These are phyloP conservation scores for Dioctria linearis DNA, from an alignment of 2,888 invertebrate genomes.

Conservation along the genomic window DNA sequence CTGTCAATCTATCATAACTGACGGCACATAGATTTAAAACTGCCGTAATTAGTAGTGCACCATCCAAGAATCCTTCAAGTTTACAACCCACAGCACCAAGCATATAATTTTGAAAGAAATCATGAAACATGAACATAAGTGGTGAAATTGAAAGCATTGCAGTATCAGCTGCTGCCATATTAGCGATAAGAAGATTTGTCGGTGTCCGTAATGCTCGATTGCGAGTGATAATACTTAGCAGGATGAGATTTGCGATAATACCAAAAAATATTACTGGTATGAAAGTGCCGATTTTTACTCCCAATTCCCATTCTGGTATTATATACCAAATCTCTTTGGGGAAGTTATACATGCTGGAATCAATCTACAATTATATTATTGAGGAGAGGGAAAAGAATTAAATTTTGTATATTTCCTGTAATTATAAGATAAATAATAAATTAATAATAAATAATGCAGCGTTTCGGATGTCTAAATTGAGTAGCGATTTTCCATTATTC, in stretches of 20 bases:
- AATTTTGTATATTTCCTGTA: background rate
- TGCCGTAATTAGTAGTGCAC: constrained; percentile 81
- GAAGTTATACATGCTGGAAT: constrained; percentile 30
- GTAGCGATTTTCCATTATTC: no score
- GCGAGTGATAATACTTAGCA: constrained; percentile 76
- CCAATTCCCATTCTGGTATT: constrained; percentile 75
- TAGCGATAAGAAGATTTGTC: constrained; percentile 81
- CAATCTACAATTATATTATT: constrained; percentile 9
- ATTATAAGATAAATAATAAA: no score
- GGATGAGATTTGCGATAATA: constrained; percentile 77
- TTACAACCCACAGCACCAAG: constrained; percentile 82
- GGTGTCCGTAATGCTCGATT: constrained; percentile 78
- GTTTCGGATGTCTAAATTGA: no score
- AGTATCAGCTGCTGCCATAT: constrained; percentile 82
- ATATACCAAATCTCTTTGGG: constrained; percentile 79
- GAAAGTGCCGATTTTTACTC: constrained; percentile 75
- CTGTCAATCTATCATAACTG: constrained; percentile 87
- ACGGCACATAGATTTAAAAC: constrained; percentile 85
- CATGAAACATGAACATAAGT: constrained; percentile 81
- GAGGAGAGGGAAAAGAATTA: background rate
- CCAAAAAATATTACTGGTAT: constrained; percentile 77
- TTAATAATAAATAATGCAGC: no score
- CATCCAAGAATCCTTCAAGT: constrained; percentile 84
- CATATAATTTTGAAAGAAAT: constrained; percentile 85
- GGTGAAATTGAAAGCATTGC: constrained; percentile 79